Evolutionary conservation across 2,797 vertebrate species (phyloP).

Genomic region (Arnoldichthys spilopterus): DNA sequence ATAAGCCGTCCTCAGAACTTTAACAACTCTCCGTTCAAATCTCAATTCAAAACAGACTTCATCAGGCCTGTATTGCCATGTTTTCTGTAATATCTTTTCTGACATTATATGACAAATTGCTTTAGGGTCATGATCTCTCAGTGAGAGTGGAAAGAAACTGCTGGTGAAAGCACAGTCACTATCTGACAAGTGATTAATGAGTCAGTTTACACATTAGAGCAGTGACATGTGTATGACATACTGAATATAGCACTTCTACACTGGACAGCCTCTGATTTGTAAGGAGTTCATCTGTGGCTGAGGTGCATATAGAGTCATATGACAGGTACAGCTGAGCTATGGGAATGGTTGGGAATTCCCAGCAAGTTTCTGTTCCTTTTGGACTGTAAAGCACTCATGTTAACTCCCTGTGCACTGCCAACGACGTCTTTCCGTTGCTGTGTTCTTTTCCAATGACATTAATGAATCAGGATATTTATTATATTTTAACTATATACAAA

Average conservation of each 20-base stretch:
- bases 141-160: neutral
- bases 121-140: neutral
- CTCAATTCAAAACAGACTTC: neutral
- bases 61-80: neutral
- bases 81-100: neutral
- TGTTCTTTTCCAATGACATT: neutral
- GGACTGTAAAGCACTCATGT: neutral
- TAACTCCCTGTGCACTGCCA: neutral
- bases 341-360: conserved; percentile 25
- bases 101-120: neutral
- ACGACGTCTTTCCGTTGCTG: neutral
- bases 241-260: neutral
- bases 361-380: conserved; percentile 7
- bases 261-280: neutral
- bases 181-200: neutral
- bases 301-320: conserved; percentile 6
- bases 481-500: neutral
- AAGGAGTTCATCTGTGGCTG: neutral
- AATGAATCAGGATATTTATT: too few relatives aligned
- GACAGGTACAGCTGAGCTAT: conserved; percentile 35
- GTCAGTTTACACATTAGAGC: neutral
- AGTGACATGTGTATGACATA: neutral
- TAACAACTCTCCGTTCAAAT: too few relatives aligned
- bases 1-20: neutral
- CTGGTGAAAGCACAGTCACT: neutral